Evolutionary conservation across 92 coral and sea anemone genomes (phyloP).

Genomic region (Umimayanthus chanpuru): DNA sequence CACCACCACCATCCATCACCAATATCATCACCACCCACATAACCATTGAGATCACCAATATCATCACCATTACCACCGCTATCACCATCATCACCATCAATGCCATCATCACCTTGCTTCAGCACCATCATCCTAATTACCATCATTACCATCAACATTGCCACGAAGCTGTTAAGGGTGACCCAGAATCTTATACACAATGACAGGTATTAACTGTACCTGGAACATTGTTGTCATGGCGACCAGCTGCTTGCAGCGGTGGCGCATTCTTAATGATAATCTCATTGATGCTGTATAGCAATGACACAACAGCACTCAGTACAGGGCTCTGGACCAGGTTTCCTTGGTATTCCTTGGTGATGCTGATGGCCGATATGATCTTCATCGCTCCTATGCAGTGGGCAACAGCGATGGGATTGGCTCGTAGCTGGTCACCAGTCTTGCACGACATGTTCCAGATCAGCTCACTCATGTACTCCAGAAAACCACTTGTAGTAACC

Average conservation of each 20-base stretch:
- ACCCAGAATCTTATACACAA: no score
- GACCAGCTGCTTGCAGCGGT: constrained; percentile 43
- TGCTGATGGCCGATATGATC: constrained; percentile 80
- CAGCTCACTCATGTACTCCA: constrained; percentile 88
- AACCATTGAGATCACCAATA: no score
- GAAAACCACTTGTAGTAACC: constrained; percentile 79
- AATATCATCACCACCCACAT: no score
- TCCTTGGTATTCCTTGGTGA: constrained; percentile 69
- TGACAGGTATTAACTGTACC: neutral
- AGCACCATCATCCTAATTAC: no score
- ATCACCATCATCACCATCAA: no score
- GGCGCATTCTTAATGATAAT: constrained; percentile 51
- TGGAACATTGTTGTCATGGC: constrained; percentile 19
- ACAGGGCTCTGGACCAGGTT: constrained; percentile 59
- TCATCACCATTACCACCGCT: no score
- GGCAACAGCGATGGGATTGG: constrained; percentile 88
- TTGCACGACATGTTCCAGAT: constrained; percentile 80
- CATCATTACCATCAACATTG: no score
- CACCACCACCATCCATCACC: no score
- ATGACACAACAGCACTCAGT: constrained; percentile 66
- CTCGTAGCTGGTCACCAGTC: constrained; percentile 84
- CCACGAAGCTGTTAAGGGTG: no score
- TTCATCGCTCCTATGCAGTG: constrained; percentile 98
- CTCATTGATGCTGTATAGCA: constrained; percentile 76
- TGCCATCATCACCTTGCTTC: no score